Evolutionary conservation across 2,888 invertebrate species (phyloP), one percentile per base, ranked within the genome.

Genomic region (Altica lythri): DNA sequence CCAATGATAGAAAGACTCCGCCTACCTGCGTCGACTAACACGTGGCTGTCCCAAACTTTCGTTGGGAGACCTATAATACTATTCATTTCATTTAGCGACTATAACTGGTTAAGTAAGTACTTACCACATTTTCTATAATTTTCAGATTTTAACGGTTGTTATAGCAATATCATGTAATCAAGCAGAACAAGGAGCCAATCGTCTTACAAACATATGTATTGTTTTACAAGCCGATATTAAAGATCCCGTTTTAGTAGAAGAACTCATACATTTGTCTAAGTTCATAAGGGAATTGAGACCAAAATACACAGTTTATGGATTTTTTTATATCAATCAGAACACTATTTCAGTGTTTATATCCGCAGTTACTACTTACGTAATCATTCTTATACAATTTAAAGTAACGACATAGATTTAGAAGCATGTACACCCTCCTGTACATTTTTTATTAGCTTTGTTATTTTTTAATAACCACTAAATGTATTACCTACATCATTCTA

Each of bases 271-370:
- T 4, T 35, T 49, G 8, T 40, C 49, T 2, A 32, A 18, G 12
- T 49, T 49, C 32, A 42, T 49, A n/a, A 49, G 14, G 4, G 32
- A 49, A 22, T 30, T 49, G 19, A 10, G 42, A 40, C 40, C 25
- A 1, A 40, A 13, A 16, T 49, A 40, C 19, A 49, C 49, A 0
- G 49, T 42, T 19, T 49, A 49, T 17, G 40, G 40, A 5, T 49
- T 49, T 42, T 49, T 49, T 18, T 32, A 18, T 17, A 8, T 49
- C 12, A 49, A 49, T 17, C 40, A 49, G 14, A 29, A 49, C 16
- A 49, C 49, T 4, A 49, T 49, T 10, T 40, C 49, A 10, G 49
- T 49, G 10, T 49, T 49, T 8, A 49, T 49, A 32, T 49, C 49
- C 2, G 49, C 49, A 30, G 30, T 49, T 9, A 19, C 40, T 9